Percentiles rank a stretch among this genome's conserved stretches.
Evolutionary conservation across 2,797 vertebrate species (phyloP).

Genomic region (Amblyopsis hoosieri): DNA sequence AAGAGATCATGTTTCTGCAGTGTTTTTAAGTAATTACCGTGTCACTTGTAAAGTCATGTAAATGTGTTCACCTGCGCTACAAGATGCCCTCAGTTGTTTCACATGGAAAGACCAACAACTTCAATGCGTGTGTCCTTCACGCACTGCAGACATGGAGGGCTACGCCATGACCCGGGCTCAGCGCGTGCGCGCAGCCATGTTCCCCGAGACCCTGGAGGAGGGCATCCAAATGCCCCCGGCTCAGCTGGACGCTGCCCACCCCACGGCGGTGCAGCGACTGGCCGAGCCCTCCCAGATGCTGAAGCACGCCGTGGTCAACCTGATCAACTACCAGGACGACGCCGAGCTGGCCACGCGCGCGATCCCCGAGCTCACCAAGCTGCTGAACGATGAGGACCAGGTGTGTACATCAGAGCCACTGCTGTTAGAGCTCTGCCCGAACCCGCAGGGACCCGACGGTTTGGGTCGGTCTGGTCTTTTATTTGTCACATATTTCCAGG

Average conservation of each 20-base stretch:
- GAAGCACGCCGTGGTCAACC: slow-evolving; percentile 97
- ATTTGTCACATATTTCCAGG: too few species aligned
- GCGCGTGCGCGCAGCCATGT: slow-evolving; percentile 97
- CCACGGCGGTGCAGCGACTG: slow-evolving; percentile 95
- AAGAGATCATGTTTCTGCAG: too few species aligned
- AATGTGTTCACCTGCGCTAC: neutral
- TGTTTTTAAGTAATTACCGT: too few species aligned
- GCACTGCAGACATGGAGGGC: slow-evolving; percentile 88
- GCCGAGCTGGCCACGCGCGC: slow-evolving; percentile 97
- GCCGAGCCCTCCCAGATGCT: slow-evolving; percentile 99
- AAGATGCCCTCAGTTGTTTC: neutral
- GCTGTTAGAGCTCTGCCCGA: too few species aligned
- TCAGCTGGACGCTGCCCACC: slow-evolving; percentile 92
- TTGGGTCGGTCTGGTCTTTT: too few species aligned
- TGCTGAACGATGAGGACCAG: slow-evolving; percentile 99
- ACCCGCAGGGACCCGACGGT: too few species aligned
- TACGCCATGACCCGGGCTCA: slow-evolving; percentile 98
- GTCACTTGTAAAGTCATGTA: neutral
- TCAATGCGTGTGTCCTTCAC: neutral
- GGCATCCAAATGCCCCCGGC: slow-evolving; percentile 95
- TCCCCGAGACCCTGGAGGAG: slow-evolving; percentile 96
- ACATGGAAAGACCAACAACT: neutral
- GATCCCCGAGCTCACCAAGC: slow-evolving; percentile 96
- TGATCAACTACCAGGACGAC: slow-evolving; percentile 99
- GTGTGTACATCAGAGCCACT: slow-evolving; percentile 35